Conservation (phyloP, 2,888 invertebrate species). For the Drosophila siamana region DNA sequence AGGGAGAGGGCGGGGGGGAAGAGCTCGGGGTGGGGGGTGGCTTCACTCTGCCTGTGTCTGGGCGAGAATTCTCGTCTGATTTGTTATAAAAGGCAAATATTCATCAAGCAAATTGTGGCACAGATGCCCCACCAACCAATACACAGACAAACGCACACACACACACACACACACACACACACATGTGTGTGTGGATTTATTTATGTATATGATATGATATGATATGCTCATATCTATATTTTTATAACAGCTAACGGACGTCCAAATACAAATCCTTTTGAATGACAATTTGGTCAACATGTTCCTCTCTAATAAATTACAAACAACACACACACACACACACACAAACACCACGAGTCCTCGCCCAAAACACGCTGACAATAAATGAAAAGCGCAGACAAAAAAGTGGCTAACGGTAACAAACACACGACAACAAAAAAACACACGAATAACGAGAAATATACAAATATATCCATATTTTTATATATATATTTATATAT, state of each 20-base stretch:
- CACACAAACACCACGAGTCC: too few species aligned
- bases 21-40: too few species aligned
- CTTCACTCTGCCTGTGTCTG: slow-evolving; percentile 54
- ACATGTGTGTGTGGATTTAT: slow-evolving; percentile 19
- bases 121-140: slow-evolving; percentile 22
- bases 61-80: slow-evolving; percentile 62
- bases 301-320: slow-evolving; percentile 79
- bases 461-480: slow-evolving; percentile 35
- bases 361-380: slow-evolving; percentile 18
- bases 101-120: slow-evolving; percentile 74
- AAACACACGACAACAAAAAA: slow-evolving; percentile 1
- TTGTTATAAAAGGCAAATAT: slow-evolving; percentile 79
- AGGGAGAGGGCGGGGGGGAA: too few species aligned
- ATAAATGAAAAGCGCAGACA: slow-evolving; percentile 68
- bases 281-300: slow-evolving; percentile 82
- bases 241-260: slow-evolving; percentile 54
- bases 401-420: slow-evolving; percentile 61
- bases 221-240: slow-evolving; percentile 39
- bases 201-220: slow-evolving; percentile 29
- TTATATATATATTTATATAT: slow-evolving; percentile 12
- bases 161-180: slow-evolving; percentile 12
- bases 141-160: too few species aligned
- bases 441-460: slow-evolving; percentile 34
- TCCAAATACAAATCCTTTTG: slow-evolving; percentile 71
- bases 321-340: slow-evolving; percentile 63